These are phyloP conservation scores for Sisyra terminalis DNA, from an alignment of 2,888 invertebrate species.

Conservation along the genomic window DNA sequence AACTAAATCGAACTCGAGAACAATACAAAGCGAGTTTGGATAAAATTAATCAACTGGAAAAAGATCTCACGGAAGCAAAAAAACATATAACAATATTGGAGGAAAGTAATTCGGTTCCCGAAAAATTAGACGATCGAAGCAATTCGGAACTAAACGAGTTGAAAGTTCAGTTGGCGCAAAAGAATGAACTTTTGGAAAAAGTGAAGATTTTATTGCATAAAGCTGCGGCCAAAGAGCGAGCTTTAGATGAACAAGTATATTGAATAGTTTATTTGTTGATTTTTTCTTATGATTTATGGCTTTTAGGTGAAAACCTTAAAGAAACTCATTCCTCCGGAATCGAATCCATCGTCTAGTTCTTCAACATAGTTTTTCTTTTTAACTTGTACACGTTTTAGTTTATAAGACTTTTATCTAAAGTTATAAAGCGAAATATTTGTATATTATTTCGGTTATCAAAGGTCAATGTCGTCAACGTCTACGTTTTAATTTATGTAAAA, in stretches of 20 bases:
- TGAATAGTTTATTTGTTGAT: not conserved
- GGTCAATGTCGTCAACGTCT: too few relatives aligned
- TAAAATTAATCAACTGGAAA: conserved; percentile 21
- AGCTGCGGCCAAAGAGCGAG: conserved; percentile 46
- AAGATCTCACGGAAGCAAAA: conserved; percentile 18
- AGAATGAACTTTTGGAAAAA: conserved; percentile 40
- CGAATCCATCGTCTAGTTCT: not conserved
- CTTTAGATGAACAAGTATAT: conserved; percentile 40
- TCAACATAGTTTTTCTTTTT: not conserved
- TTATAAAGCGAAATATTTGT: conserved; percentile 14
- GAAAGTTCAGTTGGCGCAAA: conserved; percentile 37
- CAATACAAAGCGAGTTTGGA: conserved; percentile 21
- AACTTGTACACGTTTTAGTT: not conserved
- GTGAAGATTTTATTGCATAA: conserved; percentile 44
- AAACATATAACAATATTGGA: conserved; percentile 15
- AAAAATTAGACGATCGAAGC: conserved; percentile 12
- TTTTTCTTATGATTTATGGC: not conserved
- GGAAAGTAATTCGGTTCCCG: conserved; percentile 12
- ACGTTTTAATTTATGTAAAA: too few relatives aligned
- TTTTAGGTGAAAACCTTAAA: conserved; percentile 5
- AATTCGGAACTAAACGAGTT: conserved; percentile 28
- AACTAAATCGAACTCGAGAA: conserved; percentile 21
- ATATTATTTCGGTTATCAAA: too few relatives aligned
- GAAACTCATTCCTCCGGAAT: conserved; percentile 4
- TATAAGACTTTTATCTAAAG: not conserved